Conservation (phyloP, 2,113 vertebrate genomes). For the Zootoca vivipara region DNA sequence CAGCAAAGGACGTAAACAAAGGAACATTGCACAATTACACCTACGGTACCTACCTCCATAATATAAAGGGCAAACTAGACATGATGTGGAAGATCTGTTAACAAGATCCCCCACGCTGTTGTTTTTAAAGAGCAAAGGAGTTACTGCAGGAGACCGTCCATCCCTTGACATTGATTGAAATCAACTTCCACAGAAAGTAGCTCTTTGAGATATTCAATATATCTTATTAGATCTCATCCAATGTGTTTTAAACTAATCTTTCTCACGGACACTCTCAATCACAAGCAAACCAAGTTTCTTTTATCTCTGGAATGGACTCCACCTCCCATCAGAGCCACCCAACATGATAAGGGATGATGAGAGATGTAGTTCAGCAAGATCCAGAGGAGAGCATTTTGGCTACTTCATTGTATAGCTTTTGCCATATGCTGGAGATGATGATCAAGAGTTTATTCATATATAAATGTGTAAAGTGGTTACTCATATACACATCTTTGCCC, state of each 20-base stretch:
- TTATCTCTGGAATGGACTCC: too few species aligned
- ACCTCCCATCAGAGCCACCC: too few species aligned
- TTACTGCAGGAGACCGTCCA: too few species aligned
- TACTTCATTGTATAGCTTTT: background rate
- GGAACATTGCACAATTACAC: background rate
- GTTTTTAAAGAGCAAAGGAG: background rate
- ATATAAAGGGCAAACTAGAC: background rate
- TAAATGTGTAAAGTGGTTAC: background rate
- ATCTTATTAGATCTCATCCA: background rate
- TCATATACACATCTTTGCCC: background rate
- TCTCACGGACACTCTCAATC: background rate
- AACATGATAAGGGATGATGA: background rate
- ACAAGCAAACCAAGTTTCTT: background rate
- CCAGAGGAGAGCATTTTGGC: too few species aligned
- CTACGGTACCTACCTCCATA: too few species aligned
- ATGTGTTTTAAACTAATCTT: background rate
- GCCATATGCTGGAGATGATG: too few species aligned
- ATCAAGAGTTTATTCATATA: too few species aligned
- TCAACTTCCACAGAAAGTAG: background rate
- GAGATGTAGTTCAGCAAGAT: background rate
- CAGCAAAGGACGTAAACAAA: background rate
- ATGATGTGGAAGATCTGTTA: background rate
- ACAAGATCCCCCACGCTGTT: background rate
- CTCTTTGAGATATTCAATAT: background rate
- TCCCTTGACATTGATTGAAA: background rate